Evolutionary conservation across 2,113 vertebrate genomes (phyloP), one percentile per base, ranked within the genome.

Genomic region (Neopipo cinnamomea): DNA sequence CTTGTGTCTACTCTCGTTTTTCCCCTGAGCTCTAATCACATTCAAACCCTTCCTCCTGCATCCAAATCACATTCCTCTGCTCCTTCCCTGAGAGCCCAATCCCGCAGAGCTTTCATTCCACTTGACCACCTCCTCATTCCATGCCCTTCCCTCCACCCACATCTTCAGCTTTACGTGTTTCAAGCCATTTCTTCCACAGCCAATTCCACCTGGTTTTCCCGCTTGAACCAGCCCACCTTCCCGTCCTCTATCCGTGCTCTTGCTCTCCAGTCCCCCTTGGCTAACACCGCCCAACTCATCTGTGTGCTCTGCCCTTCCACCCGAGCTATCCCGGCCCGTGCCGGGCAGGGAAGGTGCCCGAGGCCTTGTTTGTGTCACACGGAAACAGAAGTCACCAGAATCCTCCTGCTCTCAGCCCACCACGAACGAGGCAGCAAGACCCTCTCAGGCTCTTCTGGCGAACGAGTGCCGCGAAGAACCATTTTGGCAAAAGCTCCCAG

Each of bases 91-190:
- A 33, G 27, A 13, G 39, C 47, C 47, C 30, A 23, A 3, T 18
- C 3, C 2, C 1, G 0, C 52, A 68, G 22, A 41, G 73, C 73
- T 89, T 53, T 81, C 22, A n/a, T 41, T 77, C 72, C 0, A 0
- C 30, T 83, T 73, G 46, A 83, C 44, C 30, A 88, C 70, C 56
- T 50, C 82, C 46, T 66, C 65, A 33, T 2, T 74, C 47, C 67
- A 30, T 44, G 6, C 9, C 58, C 33, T 47, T 61, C 56, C 50
- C 41, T 12, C 1, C 0, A 5, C 18, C 31, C 65, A 19, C 28
- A 23, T 15, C 35, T 52, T 67, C 11, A 2, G 52, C 28, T 76
- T 86, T 50, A 83, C 4, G 25, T 10, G 37, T 76, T 68, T 70
- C 63, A 73, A 49, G 21, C 37, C 53, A 56, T 42, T 83, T 83